Conservation (phyloP, 2,113 vertebrate genomes). For the Catharus fuscescens region DNA sequence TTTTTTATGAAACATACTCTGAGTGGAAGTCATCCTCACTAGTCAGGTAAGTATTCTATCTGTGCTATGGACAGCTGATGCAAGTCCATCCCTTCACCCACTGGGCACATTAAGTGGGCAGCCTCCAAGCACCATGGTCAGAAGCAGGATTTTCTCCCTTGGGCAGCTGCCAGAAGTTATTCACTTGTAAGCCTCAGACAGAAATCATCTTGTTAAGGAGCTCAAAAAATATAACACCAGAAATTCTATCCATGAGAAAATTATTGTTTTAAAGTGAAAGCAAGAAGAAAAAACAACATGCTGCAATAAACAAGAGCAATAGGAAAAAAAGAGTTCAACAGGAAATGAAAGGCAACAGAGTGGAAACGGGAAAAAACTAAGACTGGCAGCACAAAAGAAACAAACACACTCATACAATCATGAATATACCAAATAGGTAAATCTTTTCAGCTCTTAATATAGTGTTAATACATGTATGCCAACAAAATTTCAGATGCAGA, state of each 20-base stretch:
- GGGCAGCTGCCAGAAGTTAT: not conserved
- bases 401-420: not conserved
- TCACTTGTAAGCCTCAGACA: not conserved
- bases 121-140: not conserved
- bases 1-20: not conserved
- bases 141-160: not conserved
- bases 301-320: not conserved
- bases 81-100: not conserved
- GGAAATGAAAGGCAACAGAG: not conserved
- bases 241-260: not conserved
- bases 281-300: not conserved
- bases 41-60: not conserved
- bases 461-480: not conserved
- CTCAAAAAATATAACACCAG: not conserved
- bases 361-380: not conserved
- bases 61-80: not conserved
- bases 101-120: not conserved
- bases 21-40: not conserved
- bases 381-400: not conserved
- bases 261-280: not conserved
- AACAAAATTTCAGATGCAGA: not conserved
- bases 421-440: not conserved
- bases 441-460: not conserved
- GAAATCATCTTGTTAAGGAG: not conserved
- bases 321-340: not conserved